A percentile compares a stretch with the other conserved stretches of the same genome.
phyloP scores from a whole-genome alignment of 2,888 invertebrate species.

The Vesta saturnalis region DNA sequence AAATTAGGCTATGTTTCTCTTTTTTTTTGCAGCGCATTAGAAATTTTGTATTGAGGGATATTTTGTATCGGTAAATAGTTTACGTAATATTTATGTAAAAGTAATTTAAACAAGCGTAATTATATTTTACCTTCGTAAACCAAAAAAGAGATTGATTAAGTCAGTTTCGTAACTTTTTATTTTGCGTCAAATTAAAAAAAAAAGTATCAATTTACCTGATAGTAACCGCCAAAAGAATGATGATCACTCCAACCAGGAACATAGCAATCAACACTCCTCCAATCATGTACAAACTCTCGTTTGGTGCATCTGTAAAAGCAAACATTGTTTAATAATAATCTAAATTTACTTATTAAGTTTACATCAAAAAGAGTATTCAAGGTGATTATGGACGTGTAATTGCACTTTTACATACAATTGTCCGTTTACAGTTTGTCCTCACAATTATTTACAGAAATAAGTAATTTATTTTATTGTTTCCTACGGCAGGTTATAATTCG shows the following conservation, averaged over 20 bases:
- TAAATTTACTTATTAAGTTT: too few relatives aligned
- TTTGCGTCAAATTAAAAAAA: background rate
- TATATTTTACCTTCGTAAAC: too few relatives aligned
- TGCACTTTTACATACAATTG: too few relatives aligned
- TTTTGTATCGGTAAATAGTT: too few relatives aligned
- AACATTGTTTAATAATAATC: conserved; percentile 2
- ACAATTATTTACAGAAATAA: too few relatives aligned
- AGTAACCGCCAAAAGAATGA: conserved; percentile 81
- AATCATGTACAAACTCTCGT: conserved; percentile 85
- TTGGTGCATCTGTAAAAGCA: conserved; percentile 81
- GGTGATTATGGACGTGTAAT: too few relatives aligned
- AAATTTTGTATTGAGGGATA: background rate
- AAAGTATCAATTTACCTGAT: conserved; percentile 71
- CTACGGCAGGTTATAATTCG: too few relatives aligned
- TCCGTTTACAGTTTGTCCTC: too few relatives aligned
- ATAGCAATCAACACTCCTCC: conserved; percentile 86
- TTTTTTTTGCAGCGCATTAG: conserved; percentile 1
- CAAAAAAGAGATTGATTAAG: background rate
- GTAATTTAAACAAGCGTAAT: too few relatives aligned
- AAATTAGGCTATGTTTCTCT: background rate
- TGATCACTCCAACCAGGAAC: conserved; percentile 82
- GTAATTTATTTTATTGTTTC: too few relatives aligned
- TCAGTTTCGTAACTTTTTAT: background rate
- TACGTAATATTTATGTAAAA: too few relatives aligned
- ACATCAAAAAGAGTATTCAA: too few relatives aligned